phyloP scores from a whole-genome alignment of 2,113 vertebrate genomes.

The Geococcyx californianus region DNA sequence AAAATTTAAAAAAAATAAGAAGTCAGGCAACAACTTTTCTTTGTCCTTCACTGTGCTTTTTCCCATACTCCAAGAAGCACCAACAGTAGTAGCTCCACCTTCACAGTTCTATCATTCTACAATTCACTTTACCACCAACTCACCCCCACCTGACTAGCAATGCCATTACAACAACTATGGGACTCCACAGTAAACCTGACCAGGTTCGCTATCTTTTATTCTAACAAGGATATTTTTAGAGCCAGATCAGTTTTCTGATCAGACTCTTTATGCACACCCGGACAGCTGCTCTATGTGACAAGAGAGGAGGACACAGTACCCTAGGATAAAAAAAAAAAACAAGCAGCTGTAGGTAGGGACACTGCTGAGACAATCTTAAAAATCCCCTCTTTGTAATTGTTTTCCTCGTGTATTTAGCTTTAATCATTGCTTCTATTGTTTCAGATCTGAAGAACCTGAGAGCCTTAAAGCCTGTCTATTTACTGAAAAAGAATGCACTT shows the following conservation, averaged over 20 bases:
- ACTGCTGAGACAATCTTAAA: neutral
- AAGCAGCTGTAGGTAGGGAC: neutral
- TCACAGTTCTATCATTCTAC: neutral
- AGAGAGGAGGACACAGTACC: neutral
- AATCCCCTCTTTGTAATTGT: neutral
- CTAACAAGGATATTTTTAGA: constrained; percentile 15
- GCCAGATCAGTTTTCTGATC: neutral
- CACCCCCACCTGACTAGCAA: neutral
- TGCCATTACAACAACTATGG: neutral
- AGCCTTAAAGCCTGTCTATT: neutral
- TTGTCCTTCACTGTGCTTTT: neutral
- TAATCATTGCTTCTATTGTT: neutral
- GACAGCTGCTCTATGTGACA: neutral
- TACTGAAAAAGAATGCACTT: neutral
- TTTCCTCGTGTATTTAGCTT: neutral
- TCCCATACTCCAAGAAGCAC: no score
- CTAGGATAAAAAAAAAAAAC: neutral
- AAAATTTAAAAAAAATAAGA: neutral
- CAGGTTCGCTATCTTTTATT: neutral
- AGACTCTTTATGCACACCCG: neutral
- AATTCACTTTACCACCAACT: neutral
- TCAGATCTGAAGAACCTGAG: constrained; percentile 2
- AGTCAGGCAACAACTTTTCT: neutral
- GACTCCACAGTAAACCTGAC: neutral
- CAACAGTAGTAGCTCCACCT: neutral